These are phyloP conservation scores for Tachycineta bicolor DNA, from an alignment of 2,113 vertebrate species.

Conservation along the genomic window DNA sequence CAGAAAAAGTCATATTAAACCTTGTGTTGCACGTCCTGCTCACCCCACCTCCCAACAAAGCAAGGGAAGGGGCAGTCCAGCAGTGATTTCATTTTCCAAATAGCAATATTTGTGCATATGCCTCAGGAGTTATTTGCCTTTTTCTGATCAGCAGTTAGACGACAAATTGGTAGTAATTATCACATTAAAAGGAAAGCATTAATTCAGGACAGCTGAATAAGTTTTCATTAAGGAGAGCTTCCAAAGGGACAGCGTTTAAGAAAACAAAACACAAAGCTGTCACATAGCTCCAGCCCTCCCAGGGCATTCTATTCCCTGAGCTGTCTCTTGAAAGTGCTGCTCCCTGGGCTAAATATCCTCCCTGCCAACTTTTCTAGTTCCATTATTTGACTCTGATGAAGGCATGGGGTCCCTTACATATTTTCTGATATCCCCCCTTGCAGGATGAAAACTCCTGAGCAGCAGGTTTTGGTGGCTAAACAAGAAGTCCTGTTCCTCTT, in stretches of 20 bases:
- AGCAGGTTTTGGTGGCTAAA: background rate
- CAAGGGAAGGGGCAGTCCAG: background rate
- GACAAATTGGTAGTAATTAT: background rate
- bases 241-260: slow-evolving; percentile 5
- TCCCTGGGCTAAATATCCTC: background rate
- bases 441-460: background rate
- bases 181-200: slow-evolving; percentile 11
- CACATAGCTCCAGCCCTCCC: background rate
- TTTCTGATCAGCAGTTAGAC: background rate
- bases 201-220: slow-evolving; percentile 11
- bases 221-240: slow-evolving; percentile 33
- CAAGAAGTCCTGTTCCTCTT: background rate
- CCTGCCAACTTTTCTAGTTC: background rate
- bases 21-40: background rate
- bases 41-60: background rate
- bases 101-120: background rate
- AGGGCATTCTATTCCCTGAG: background rate
- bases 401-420: background rate
- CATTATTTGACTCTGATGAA: background rate
- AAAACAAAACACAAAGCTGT: background rate
- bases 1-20: background rate
- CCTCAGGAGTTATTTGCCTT: slow-evolving; percentile 19
- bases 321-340: background rate
- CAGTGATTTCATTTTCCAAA: background rate
- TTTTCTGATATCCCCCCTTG: background rate